phyloP scores from a whole-genome alignment of 2,888 invertebrate genomes.

The Tenthredo distinguenda region DNA sequence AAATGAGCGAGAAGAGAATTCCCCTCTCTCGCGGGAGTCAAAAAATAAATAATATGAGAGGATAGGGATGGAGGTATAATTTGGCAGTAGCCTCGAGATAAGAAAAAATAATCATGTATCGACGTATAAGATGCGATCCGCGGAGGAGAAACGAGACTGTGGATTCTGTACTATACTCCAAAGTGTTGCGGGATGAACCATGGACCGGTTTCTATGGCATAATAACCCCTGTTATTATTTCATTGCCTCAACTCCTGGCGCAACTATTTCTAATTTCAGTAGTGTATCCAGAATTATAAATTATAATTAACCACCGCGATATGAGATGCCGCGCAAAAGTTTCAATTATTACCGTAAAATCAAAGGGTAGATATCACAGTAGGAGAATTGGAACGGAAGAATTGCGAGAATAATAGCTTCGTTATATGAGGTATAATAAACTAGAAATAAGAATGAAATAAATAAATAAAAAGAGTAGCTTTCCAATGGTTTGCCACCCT shows the following conservation, averaged over 20 bases:
- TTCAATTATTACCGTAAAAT: not conserved
- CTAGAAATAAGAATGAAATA: not conserved
- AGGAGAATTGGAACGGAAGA: not conserved
- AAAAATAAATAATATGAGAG: conserved; percentile 17
- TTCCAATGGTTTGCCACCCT: not conserved
- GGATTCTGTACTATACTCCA: not conserved
- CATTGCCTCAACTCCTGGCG: conserved; percentile 11
- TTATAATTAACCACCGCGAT: not conserved
- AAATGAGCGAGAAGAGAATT: not conserved
- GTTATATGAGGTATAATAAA: not conserved
- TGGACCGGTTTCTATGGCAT: conserved; percentile 22
- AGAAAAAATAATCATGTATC: conserved; percentile 23
- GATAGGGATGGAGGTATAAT: conserved; percentile 15
- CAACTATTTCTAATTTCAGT: not conserved
- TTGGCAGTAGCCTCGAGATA: conserved; percentile 37
- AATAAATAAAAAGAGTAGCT: not conserved
- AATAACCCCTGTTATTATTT: conserved; percentile 38
- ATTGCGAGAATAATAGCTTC: not conserved
- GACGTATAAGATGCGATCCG: not conserved
- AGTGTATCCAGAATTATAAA: not conserved
- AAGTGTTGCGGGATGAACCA: conserved; percentile 19
- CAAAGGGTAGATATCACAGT: not conserved
- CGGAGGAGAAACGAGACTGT: not conserved
- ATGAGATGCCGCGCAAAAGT: not conserved
- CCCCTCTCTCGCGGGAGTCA: not conserved